These are phyloP conservation scores for Acanthochromis polyacanthus DNA, from an alignment of 2,113 vertebrate species.

Conservation along the genomic window DNA sequence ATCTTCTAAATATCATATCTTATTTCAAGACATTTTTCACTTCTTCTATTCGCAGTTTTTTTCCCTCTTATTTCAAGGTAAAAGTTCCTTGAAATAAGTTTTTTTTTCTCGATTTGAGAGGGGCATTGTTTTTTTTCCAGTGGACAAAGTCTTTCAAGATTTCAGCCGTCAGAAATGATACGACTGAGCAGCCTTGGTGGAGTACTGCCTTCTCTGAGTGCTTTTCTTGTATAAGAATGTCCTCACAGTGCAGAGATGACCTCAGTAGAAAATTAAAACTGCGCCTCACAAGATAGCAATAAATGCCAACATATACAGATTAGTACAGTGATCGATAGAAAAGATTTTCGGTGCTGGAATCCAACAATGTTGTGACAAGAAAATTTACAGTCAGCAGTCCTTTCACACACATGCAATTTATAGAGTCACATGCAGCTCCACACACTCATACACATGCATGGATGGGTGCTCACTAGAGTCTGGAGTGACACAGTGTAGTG, in stretches of 20 bases:
- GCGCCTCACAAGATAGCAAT: background rate
- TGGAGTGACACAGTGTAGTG: conserved; percentile 9
- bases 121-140: no score
- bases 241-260: background rate
- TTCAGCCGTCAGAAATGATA: no score
- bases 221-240: background rate
- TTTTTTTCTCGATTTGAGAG: no score
- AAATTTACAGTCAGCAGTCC: conserved; percentile 40
- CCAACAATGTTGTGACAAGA: background rate
- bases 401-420: background rate
- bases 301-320: background rate
- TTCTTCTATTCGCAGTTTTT: no score
- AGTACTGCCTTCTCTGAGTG: no score
- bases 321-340: conserved; percentile 15
- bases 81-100: no score
- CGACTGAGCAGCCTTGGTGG: no score
- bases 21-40: no score
- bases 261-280: background rate
- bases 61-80: no score
- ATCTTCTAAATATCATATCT: no score
- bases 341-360: conserved; percentile 35
- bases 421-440: conserved; percentile 21
- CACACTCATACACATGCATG: conserved; percentile 26
- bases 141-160: no score
- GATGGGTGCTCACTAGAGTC: conserved; percentile 3